These are phyloP conservation scores for Brienomyrus longianalis DNA, from an alignment of 2,113 vertebrate genomes.

Conservation along the genomic window DNA sequence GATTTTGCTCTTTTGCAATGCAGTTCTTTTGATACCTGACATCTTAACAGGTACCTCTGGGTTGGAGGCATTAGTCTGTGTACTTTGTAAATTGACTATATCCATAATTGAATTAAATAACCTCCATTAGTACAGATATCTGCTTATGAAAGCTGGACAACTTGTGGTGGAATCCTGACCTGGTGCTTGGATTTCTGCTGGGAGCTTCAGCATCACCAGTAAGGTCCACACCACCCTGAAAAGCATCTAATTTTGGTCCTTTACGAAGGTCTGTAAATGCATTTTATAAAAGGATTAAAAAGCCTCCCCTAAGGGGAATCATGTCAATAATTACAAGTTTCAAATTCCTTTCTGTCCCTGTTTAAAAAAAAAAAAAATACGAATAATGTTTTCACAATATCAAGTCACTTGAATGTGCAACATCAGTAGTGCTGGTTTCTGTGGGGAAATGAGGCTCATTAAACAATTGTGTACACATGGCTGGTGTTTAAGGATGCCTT, in stretches of 20 bases:
- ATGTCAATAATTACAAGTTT: not conserved
- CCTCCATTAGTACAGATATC: not conserved
- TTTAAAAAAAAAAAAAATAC: too few relatives aligned
- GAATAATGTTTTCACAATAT: not conserved
- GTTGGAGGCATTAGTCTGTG: not conserved
- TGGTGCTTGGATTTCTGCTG: not conserved
- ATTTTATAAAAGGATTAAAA: not conserved
- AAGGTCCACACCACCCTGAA: not conserved
- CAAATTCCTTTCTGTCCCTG: not conserved
- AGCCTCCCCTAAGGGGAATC: not conserved
- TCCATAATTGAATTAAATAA: not conserved
- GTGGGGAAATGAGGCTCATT: not conserved
- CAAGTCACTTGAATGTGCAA: not conserved
- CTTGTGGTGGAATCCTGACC: not conserved
- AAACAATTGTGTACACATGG: not conserved
- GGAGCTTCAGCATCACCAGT: not conserved
- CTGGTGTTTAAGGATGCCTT: not conserved
- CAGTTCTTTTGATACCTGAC: not conserved
- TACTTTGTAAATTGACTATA: not conserved
- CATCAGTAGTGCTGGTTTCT: not conserved
- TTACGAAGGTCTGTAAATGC: not conserved
- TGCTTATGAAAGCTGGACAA: not conserved
- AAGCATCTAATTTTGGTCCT: not conserved
- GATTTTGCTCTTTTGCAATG: not conserved
- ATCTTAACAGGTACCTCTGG: not conserved